These are phyloP conservation scores for Pangasius krempfi DNA, from an alignment of 2,797 vertebrate species.

Conservation along the genomic window DNA sequence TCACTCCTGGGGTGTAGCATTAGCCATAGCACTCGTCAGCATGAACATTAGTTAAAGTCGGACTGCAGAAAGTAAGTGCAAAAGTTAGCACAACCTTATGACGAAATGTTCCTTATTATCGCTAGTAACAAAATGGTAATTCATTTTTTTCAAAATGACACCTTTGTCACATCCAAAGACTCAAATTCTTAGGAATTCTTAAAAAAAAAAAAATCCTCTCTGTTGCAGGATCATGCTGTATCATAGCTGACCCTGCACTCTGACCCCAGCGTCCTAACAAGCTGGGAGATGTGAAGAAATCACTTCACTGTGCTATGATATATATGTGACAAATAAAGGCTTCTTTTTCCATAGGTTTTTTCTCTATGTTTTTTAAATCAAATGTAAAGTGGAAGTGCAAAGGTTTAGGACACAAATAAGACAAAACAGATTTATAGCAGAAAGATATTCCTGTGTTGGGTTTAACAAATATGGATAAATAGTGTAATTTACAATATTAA, in stretches of 20 bases:
- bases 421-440: background rate
- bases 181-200: background rate
- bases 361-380: background rate
- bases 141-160: background rate
- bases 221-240: too few relatives aligned
- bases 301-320: too few relatives aligned
- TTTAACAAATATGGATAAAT: background rate
- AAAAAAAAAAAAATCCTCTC: background rate
- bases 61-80: background rate
- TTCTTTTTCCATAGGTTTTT: background rate
- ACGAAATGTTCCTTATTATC: background rate
- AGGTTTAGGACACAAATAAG: background rate
- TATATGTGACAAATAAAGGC: too few relatives aligned
- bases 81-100: background rate
- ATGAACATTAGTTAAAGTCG: background rate
- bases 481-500: background rate
- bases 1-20: background rate
- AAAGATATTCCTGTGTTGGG: background rate
- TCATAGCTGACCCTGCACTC: too few relatives aligned
- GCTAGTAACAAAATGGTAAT: background rate
- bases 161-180: too few relatives aligned
- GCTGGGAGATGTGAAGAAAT: too few relatives aligned
- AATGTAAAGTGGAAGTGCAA: background rate
- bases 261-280: too few relatives aligned
- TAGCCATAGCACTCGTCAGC: background rate